A percentile compares a stretch with the other conserved stretches of the same genome.
Conservation (phyloP, 2,888 invertebrate species). For the Adelognathus sp. region DNA sequence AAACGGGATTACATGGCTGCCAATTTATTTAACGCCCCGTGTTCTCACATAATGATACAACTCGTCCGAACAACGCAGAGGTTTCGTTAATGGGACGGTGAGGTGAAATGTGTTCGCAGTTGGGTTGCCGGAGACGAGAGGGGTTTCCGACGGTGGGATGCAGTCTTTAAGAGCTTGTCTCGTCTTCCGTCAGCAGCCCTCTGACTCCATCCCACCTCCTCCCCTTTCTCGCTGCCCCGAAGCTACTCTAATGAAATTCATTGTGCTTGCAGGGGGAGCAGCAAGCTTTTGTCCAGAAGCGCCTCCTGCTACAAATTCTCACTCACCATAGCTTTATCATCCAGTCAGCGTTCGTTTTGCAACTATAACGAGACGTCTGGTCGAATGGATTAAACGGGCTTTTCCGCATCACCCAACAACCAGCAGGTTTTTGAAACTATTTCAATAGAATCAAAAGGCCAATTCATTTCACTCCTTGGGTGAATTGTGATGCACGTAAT, state of each 20-base stretch:
- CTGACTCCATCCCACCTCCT: not conserved
- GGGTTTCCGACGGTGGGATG: constrained; percentile 15
- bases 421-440: not conserved
- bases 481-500: no score
- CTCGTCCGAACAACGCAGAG: constrained; percentile 61
- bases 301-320: constrained; percentile 61
- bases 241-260: constrained; percentile 67
- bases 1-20: not conserved
- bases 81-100: constrained; percentile 70
- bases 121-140: constrained; percentile 67
- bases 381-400: constrained; percentile 37
- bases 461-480: not conserved
- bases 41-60: constrained; percentile 67
- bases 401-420: not conserved
- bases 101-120: constrained; percentile 74
- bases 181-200: constrained; percentile 38
- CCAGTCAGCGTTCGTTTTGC: constrained; percentile 27
- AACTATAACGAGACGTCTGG: constrained; percentile 61
- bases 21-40: constrained; percentile 59
- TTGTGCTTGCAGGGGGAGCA: constrained; percentile 64
- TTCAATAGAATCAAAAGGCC: not conserved
- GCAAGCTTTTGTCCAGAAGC: constrained; percentile 71
- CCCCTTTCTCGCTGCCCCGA: not conserved
- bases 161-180: constrained; percentile 74
- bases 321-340: constrained; percentile 44